Evolutionary conservation across 2,113 vertebrate species (phyloP).

Genomic region (Ornithorhynchus anatinus): DNA sequence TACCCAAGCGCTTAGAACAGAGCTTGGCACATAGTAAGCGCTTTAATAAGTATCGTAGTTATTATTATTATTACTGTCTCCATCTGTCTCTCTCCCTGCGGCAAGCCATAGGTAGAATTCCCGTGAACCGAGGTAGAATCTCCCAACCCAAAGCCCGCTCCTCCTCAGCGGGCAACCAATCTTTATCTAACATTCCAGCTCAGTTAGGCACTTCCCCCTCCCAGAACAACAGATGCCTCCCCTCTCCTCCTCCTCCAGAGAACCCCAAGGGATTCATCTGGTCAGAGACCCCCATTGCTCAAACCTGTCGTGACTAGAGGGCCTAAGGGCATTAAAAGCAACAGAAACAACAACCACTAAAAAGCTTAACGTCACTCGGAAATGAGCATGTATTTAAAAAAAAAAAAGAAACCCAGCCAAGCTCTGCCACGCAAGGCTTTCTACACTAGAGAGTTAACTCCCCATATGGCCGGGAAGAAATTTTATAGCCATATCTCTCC

Average conservation of each 20-base stretch:
- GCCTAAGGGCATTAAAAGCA: constrained; percentile 30
- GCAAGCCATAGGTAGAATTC: too few species aligned
- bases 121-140: too few species aligned
- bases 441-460: constrained; percentile 15
- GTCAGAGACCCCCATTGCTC: constrained; percentile 21
- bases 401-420: constrained; percentile 25
- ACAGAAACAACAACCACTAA: constrained; percentile 43
- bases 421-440: neutral
- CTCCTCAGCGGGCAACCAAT: too few species aligned
- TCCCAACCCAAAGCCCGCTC: too few species aligned
- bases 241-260: neutral
- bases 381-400: constrained; percentile 35
- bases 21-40: too few species aligned
- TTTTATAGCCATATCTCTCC: constrained; percentile 36
- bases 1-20: too few species aligned
- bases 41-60: too few species aligned
- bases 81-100: too few species aligned
- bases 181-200: too few species aligned
- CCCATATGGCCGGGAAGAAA: constrained; percentile 35
- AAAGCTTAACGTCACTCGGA: constrained; percentile 51
- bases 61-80: too few species aligned
- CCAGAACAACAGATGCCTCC: too few species aligned
- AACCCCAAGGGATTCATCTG: neutral
- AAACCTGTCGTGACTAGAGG: constrained; percentile 34
- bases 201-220: too few species aligned